These are phyloP conservation scores for Hirtodrosophila trivittata DNA, from an alignment of 2,888 invertebrate species.

Conservation along the genomic window DNA sequence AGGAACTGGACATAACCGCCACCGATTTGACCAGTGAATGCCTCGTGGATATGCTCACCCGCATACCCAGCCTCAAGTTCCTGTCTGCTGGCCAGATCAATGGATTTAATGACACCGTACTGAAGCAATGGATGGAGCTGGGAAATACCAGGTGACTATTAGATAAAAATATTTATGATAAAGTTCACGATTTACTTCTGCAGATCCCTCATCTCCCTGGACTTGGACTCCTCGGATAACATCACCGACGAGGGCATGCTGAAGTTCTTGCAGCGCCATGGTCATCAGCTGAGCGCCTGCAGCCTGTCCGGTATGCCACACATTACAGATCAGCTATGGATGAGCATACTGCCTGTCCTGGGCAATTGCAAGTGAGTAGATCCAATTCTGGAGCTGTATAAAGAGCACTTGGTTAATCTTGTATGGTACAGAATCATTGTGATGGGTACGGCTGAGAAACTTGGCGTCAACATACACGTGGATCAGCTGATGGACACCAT, in stretches of 20 bases:
- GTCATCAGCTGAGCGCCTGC: conserved; percentile 94
- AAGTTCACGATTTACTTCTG: not conserved
- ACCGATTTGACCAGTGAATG: conserved; percentile 98
- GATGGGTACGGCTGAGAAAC: conserved; percentile 98
- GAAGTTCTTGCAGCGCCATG: conserved; percentile 95
- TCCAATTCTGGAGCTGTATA: too few species aligned
- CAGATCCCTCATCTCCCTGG: conserved; percentile 92
- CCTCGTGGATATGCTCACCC: conserved; percentile 94
- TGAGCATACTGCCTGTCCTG: conserved; percentile 95
- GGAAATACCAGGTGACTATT: conserved; percentile 88
- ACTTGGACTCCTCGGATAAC: conserved; percentile 97
- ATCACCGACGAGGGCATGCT: conserved; percentile 95
- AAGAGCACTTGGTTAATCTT: too few species aligned
- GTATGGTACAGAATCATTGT: conserved; percentile 95
- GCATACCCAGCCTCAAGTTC: conserved; percentile 93
- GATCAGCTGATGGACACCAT: conserved; percentile 99
- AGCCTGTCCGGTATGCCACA: conserved; percentile 98
- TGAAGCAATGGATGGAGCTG: conserved; percentile 95
- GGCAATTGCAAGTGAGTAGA: conserved; percentile 92
- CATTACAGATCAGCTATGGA: conserved; percentile 99
- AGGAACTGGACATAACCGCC: conserved; percentile 98
- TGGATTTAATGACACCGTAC: conserved; percentile 97
- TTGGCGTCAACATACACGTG: conserved; percentile 98
- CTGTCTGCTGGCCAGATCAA: conserved; percentile 98
- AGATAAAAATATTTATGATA: not conserved